Conservation (phyloP, 30 jellyfish, hydroid and myxozoan genomes). For the Hydra vulgaris region DNA sequence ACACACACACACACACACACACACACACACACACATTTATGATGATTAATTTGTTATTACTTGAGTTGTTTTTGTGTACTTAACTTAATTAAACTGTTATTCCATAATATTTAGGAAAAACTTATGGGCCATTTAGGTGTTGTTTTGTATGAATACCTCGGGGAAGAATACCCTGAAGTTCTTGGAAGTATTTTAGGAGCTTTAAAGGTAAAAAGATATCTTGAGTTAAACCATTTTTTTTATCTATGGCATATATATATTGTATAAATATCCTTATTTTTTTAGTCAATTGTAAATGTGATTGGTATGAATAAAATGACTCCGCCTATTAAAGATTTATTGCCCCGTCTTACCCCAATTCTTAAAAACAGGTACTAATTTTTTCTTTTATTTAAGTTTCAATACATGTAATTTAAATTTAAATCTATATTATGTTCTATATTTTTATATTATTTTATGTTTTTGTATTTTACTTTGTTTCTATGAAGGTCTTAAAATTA, state of each 20-base stretch:
- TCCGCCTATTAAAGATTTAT: conserved; percentile 98
- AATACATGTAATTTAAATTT: too few relatives aligned
- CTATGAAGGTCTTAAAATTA: too few relatives aligned
- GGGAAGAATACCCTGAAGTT: conserved; percentile 99
- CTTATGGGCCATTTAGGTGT: conserved; percentile 99
- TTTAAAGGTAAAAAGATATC: conserved; percentile 46
- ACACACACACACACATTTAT: too few relatives aligned
- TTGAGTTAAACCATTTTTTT: too few relatives aligned
- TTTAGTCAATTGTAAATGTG: conserved; percentile 88
- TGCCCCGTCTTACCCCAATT: conserved; percentile 97
- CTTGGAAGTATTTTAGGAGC: conserved; percentile 99
- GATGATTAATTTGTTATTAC: too few relatives aligned
- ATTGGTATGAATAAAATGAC: conserved; percentile 99
- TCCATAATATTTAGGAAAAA: conserved; percentile 61
- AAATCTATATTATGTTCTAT: too few relatives aligned
- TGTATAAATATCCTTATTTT: background rate
- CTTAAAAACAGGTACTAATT: conserved; percentile 75
- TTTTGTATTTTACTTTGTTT: too few relatives aligned
- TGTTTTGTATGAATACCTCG: conserved; percentile 92
- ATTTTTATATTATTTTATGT: too few relatives aligned
- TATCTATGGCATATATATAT: background rate
- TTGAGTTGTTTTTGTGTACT: too few relatives aligned
- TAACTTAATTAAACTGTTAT: too few relatives aligned
- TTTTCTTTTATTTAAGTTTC: background rate
- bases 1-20: too few relatives aligned